Conservation (phyloP, 2,113 vertebrate genomes). For the Ictalurus furcatus region DNA sequence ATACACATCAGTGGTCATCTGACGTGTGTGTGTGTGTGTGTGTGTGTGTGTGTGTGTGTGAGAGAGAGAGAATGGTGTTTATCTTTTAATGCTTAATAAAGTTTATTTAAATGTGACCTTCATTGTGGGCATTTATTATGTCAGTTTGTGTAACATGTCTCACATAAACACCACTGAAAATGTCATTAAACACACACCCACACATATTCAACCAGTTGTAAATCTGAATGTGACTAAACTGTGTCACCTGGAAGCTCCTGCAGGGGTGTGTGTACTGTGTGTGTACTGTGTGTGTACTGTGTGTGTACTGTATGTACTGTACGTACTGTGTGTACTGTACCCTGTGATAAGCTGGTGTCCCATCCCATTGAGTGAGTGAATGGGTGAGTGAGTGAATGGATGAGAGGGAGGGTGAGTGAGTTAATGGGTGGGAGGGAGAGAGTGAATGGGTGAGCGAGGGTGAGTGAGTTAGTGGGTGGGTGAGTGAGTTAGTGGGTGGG, state of each 20-base stretch:
- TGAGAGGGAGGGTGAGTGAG: not conserved
- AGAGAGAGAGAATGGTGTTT: slow-evolving; percentile 34
- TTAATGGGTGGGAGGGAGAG: not conserved
- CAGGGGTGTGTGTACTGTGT: not conserved
- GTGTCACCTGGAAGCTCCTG: not conserved
- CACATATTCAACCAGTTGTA: not conserved
- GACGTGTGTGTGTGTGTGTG: not conserved
- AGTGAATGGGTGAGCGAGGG: too few species aligned
- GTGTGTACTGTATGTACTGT: too few species aligned
- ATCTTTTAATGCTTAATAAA: slow-evolving; percentile 75
- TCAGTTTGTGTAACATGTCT: slow-evolving; percentile 19
- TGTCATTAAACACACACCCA: not conserved
- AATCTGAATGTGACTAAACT: not conserved
- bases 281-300: too few species aligned
- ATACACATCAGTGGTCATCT: not conserved
- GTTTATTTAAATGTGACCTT: slow-evolving; percentile 51
- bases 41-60: not conserved
- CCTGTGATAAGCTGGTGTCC: too few species aligned
- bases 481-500: too few species aligned
- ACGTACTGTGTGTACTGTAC: too few species aligned
- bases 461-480: too few species aligned
- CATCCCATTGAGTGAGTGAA: not conserved
- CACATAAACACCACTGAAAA: not conserved
- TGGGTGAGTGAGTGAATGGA: not conserved
- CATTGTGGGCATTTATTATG: slow-evolving; percentile 41